A percentile compares a stretch with the other conserved stretches of the same genome.
Conservation (phyloP, 2,797 vertebrate genomes). For the Spizella passerina region DNA sequence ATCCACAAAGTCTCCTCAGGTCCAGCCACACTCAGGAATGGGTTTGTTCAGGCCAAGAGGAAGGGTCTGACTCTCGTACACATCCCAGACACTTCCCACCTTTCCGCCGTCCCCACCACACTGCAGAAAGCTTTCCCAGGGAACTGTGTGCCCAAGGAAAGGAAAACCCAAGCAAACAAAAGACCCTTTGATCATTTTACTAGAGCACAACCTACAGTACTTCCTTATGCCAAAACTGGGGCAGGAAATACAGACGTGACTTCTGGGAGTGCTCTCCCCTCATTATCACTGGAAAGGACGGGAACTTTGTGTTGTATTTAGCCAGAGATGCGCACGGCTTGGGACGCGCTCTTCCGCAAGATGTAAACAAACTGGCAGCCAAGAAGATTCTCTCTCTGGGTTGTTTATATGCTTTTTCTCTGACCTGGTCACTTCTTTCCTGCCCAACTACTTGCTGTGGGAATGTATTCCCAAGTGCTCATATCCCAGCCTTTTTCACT, state of each 20-base stretch:
- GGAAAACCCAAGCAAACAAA: constrained; percentile 2
- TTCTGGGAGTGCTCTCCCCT: not conserved
- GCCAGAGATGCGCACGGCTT: not conserved
- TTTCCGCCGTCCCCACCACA: accelerated
- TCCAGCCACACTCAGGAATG: not conserved
- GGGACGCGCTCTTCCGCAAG: not conserved
- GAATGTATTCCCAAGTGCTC: not conserved
- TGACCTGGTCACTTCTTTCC: constrained; percentile 44
- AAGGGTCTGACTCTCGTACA: not conserved
- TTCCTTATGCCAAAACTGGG: not conserved
- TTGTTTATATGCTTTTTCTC: constrained; percentile 46
- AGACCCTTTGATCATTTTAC: not conserved
- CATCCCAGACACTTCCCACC: not conserved
- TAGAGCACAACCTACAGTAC: not conserved
- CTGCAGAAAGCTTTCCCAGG: not conserved
- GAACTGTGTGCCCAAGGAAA: not conserved
- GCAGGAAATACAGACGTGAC: constrained; percentile 56
- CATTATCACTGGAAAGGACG: not conserved
- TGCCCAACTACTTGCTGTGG: not conserved
- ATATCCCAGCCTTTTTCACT: not conserved
- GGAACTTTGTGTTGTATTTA: not conserved
- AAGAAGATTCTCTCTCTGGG: not conserved
- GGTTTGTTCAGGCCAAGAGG: not conserved
- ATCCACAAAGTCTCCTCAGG: not conserved
- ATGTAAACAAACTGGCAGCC: constrained; percentile 35